Conservation (phyloP, 1,140 invertebrate genomes). For the Penaeus vannamei region DNA sequence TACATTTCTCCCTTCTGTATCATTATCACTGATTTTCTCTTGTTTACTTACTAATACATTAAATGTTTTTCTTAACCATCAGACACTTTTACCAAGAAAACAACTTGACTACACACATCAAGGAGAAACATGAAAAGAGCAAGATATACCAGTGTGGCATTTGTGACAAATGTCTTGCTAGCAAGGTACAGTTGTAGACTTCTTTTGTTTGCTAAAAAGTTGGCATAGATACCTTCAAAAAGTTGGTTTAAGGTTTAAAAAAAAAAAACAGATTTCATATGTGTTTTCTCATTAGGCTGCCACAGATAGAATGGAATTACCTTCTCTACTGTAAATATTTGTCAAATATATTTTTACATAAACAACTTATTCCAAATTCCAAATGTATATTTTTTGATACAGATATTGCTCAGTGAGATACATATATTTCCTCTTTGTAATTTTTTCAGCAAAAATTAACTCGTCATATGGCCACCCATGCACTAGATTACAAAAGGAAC, state of each 20-base stretch:
- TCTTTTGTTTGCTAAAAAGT: background rate
- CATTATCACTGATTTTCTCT: too few species aligned
- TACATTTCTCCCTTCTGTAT: too few species aligned
- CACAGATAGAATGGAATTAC: too few species aligned
- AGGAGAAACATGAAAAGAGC: constrained; percentile 21
- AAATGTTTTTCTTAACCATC: background rate
- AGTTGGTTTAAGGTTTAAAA: background rate
- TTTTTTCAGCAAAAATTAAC: constrained; percentile 38
- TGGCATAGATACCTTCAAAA: background rate
- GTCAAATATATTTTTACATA: background rate
- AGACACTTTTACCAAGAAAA: constrained; percentile 19
- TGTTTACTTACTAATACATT: background rate
- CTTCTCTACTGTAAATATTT: too few species aligned
- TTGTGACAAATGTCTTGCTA: constrained; percentile 25
- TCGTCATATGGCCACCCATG: constrained; percentile 4
- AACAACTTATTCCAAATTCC: too few species aligned
- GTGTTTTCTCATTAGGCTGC: background rate
- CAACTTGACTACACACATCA: constrained; percentile 3
- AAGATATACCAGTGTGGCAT: constrained; percentile 8
- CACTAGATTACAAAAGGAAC: background rate
- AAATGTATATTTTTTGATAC: background rate
- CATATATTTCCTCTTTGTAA: background rate
- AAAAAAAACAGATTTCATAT: background rate
- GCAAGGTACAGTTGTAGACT: background rate
- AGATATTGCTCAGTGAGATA: background rate